Evolutionary conservation across 2,797 vertebrate genomes (phyloP), one percentile per base, ranked within the genome.

Genomic region (Girardinus metallicus): DNA sequence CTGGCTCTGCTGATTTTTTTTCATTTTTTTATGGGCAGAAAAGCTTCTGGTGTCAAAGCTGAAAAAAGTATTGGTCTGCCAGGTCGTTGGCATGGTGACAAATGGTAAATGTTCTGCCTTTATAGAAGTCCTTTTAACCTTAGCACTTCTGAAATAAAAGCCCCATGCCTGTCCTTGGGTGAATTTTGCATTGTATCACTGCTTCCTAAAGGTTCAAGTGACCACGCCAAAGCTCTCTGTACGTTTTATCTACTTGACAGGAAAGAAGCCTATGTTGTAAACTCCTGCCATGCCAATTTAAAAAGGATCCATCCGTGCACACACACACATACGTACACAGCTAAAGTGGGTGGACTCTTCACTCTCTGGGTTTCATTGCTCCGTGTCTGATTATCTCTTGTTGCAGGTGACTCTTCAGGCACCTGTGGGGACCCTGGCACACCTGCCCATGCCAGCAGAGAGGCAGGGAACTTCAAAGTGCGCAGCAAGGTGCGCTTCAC

Each of bases 371-470:
- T 87, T 85, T 86, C 78, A 82, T 73, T 71, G 74, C 77, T 80
- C 47, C 55, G 21, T 82, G 47, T 83, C 68, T 85, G 76, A 75
- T 90, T 91, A 80, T 92, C 86, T 90, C 74, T 75, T 74, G 26
- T 86, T 88, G 81, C 92, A 99, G 98, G 98, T 70, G 97, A 98
- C 87, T 90, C 94, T 4, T 83, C 94, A 9, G 97, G 96, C n/a
- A 96, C 95, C 51, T 99, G 98, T 85, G 98, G 98, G 74, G 98
- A 99, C 92, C 98, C 98, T 18, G 98, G 98, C 75, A 97, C 96
- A 8, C 98, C 98, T 11, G 96, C 97, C 60, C 97, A 98, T 36
- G 97, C 97, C 78, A 97, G 95, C 78, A 97, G 97, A 85, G 97
- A 98, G 89, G 96, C 96, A 80, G 97, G 96, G 1, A 96, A 96